These are phyloP conservation scores for Cyanoliseus patagonus DNA, from an alignment of 2,113 vertebrate species.

Conservation along the genomic window DNA sequence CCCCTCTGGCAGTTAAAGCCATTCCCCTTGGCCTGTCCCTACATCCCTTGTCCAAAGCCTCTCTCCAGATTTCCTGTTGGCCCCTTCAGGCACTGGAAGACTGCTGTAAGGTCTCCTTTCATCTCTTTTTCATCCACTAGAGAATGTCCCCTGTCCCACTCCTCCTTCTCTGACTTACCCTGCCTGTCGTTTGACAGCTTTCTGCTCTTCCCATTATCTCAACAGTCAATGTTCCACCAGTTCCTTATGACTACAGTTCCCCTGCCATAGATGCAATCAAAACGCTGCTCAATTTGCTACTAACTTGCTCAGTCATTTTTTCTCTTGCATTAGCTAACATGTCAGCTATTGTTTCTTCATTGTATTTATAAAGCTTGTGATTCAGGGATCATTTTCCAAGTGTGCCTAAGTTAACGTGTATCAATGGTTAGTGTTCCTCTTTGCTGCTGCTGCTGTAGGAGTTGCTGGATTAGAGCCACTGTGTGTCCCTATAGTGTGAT, in stretches of 20 bases:
- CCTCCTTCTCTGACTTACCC: not conserved
- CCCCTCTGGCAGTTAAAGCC: not conserved
- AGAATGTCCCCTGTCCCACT: no score
- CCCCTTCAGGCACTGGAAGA: not conserved
- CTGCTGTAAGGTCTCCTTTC: not conserved
- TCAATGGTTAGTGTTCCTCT: not conserved
- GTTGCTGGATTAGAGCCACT: not conserved
- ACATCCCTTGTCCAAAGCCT: not conserved
- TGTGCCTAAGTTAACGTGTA: not conserved
- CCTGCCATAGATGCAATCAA: no score
- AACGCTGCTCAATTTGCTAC: not conserved
- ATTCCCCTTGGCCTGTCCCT: not conserved
- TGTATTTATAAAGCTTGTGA: not conserved
- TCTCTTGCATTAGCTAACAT: no score
- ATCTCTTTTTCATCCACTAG: no score
- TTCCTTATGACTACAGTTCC: not conserved
- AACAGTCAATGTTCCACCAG: rapidly evolving
- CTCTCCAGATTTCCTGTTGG: not conserved
- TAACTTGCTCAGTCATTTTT: not conserved
- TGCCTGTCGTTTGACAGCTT: not conserved
- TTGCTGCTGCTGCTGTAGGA: not conserved
- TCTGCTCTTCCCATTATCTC: not conserved
- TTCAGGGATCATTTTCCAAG: not conserved
- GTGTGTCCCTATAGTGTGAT: not conserved
- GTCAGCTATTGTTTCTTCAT: not conserved